A percentile compares a stretch with the other conserved stretches of the same genome.
Evolutionary conservation across 1,140 invertebrate species (phyloP).

Genomic region (Campoletis sonorensis): DNA sequence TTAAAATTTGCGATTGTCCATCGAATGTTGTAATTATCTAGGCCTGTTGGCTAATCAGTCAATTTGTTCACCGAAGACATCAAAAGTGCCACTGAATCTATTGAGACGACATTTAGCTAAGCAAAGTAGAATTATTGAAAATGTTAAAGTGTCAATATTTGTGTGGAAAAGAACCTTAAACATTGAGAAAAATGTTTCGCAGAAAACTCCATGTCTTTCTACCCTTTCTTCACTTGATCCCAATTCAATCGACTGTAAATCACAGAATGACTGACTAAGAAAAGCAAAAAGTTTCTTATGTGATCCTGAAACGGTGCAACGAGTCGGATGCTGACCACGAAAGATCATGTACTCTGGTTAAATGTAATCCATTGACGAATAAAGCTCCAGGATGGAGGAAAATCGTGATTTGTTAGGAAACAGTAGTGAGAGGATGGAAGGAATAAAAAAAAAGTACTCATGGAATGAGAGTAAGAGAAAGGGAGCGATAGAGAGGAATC

Average conservation of each 20-base stretch:
- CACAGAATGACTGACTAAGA: not conserved
- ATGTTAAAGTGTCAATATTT: not conserved
- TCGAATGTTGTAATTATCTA: too few relatives aligned
- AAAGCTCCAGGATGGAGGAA: not conserved
- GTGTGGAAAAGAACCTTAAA: not conserved
- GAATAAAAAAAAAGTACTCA: not conserved
- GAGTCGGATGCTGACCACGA: conserved; percentile 47
- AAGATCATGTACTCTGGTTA: conserved; percentile 54
- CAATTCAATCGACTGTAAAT: conserved; percentile 17
- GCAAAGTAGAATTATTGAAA: too few relatives aligned
- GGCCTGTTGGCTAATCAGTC: too few relatives aligned
- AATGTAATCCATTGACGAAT: conserved; percentile 15
- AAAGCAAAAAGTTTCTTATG: not conserved
- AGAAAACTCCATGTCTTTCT: not conserved
- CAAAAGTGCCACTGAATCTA: too few relatives aligned
- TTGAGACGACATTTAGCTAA: too few relatives aligned
- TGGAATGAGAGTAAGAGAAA: conserved; percentile 10
- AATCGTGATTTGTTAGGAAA: not conserved
- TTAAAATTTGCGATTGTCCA: too few relatives aligned
- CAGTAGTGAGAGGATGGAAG: not conserved
- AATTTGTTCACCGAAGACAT: too few relatives aligned
- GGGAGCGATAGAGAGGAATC: conserved; percentile 33
- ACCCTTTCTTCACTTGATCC: not conserved
- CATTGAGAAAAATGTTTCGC: too few relatives aligned
- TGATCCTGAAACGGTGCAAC: not conserved